Percentiles rank a stretch among this genome's conserved stretches.
These are phyloP conservation scores for Zaprionus camerounensis DNA, from an alignment of 1,140 invertebrate genomes.

Conservation along the genomic window DNA sequence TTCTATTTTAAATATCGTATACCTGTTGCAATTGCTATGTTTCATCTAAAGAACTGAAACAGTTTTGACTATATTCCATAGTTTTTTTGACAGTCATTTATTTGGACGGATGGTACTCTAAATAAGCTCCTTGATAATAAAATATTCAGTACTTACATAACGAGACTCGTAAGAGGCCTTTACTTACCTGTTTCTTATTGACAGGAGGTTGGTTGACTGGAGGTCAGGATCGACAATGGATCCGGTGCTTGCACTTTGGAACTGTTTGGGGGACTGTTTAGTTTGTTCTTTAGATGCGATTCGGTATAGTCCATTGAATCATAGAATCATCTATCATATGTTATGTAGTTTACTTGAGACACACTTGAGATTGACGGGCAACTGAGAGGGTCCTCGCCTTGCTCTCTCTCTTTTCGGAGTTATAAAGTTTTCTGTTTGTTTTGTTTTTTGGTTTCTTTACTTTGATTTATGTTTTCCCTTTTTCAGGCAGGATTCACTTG, in stretches of 20 bases:
- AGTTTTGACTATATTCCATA: neutral
- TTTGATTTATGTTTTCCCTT: constrained; percentile 4
- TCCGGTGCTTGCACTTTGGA: neutral
- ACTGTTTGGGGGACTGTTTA: neutral
- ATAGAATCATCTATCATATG: neutral
- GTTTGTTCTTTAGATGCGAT: neutral
- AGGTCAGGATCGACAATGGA: neutral
- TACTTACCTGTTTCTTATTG: neutral
- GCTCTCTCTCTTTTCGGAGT: neutral
- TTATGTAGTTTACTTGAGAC: neutral
- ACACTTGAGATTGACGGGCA: neutral
- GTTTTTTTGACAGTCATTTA: too few species aligned
- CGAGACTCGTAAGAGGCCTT: neutral
- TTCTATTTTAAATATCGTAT: neutral
- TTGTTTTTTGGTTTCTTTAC: neutral
- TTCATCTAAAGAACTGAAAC: neutral
- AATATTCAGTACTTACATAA: neutral
- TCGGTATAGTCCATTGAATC: neutral
- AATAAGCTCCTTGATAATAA: neutral
- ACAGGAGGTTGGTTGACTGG: too few species aligned
- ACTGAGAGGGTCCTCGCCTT: neutral
- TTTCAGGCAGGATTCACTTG: constrained; percentile 29
- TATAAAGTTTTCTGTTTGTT: neutral
- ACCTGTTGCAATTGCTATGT: neutral
- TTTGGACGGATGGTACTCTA: neutral